Percentiles rank a stretch among this genome's conserved stretches.
Evolutionary conservation across 2,113 vertebrate species (phyloP).

Genomic region (Trematocara macrostoma): DNA sequence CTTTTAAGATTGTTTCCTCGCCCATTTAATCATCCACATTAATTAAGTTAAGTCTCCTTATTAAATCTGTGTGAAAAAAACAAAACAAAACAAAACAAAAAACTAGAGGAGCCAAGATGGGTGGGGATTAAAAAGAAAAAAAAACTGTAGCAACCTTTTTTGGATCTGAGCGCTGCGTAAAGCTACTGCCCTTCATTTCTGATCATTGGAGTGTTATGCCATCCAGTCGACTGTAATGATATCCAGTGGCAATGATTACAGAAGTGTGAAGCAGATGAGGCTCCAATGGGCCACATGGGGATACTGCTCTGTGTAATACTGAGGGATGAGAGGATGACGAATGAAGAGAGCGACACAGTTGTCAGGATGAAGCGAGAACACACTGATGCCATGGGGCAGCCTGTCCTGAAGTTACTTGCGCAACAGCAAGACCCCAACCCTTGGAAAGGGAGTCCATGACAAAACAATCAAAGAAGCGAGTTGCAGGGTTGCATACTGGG

Average conservation of each 20-base stretch:
- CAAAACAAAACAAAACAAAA: background rate
- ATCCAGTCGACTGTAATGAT: slow-evolving; percentile 33
- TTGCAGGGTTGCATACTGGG: background rate
- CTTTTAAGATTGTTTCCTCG: background rate
- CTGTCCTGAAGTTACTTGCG: slow-evolving; percentile 14
- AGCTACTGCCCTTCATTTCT: slow-evolving; percentile 22
- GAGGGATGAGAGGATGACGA: slow-evolving; percentile 33
- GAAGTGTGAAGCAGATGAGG: slow-evolving; percentile 54
- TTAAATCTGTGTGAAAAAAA: background rate
- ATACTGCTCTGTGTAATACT: slow-evolving; percentile 15
- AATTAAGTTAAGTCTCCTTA: background rate
- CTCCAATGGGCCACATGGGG: slow-evolving; percentile 31
- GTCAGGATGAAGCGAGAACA: slow-evolving; percentile 21
- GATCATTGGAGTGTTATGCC: slow-evolving; percentile 23
- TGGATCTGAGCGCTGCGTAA: background rate
- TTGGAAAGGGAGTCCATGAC: background rate
- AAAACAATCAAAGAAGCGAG: background rate
- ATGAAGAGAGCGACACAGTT: slow-evolving; percentile 23
- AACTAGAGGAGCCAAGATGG: background rate
- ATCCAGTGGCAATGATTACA: slow-evolving; percentile 54
- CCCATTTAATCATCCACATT: background rate
- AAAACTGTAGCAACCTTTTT: background rate
- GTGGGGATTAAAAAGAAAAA: background rate
- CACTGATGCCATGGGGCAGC: slow-evolving; percentile 10
- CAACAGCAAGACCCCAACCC: background rate